Evolutionary conservation across 2,797 vertebrate species (phyloP), one percentile per base, ranked within the genome.

Genomic region (Meda fulgida): DNA sequence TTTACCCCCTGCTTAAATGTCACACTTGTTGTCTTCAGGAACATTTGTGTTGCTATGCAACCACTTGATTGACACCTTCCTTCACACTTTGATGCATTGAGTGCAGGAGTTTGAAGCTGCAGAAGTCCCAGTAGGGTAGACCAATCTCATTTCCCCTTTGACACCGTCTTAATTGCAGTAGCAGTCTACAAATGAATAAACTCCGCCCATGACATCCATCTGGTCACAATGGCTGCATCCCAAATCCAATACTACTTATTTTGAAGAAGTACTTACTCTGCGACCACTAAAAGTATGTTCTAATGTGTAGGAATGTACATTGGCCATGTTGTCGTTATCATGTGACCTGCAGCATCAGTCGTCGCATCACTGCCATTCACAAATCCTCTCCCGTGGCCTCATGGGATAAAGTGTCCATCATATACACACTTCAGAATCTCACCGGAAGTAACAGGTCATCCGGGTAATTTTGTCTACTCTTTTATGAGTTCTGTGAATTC

Each of bases 201-300:
- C 85, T 87, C 88, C 81, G 71, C 84, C 86, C 87, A 84, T 89
- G 89, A 87, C 90, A 87, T 90, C 78, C 88, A 83, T 88, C 81
- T 86, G 85, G 78, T 84, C 84, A 86, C 71, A 76, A 55, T 65
- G 60, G 60, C 26, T 29, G 60, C 60, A 7, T 29, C 13, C 2
- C 5, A 31, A 65, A 31, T 31, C 26, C 14, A 16, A 31, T 18
- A 3, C 3, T 31, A n/a, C 53, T n/a, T n/a, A 58, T 58, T 16
- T 63, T 31, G 14, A 65, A 7, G 2, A 29, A 29, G 26, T 29
- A 29, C 13, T 63, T 63, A 16, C 14, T 31, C 18, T 31, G 26
- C 0, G 1, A 65, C 6, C 0, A 1, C 14, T n/a, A n/a, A 23
- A 55, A n/a, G 8, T 63, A 31, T 7, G 26, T 23, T 55, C 51